Percentiles rank a stretch among this genome's conserved stretches.
Conservation (phyloP, 2,888 invertebrate species). For the Andrena hattorfiana region DNA sequence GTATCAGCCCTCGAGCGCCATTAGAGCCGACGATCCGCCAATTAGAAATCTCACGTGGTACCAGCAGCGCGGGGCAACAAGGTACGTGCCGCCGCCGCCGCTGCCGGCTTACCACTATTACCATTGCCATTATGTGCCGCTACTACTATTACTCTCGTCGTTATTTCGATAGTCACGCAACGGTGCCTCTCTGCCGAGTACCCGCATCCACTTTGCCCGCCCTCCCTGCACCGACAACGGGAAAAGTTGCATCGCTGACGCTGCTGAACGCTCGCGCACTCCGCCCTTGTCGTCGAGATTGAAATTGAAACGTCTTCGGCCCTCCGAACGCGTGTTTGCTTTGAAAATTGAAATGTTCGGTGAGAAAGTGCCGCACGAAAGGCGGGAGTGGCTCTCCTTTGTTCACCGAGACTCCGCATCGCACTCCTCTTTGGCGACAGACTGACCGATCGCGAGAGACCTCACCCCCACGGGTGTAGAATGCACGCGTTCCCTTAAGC, state of each 20-base stretch:
- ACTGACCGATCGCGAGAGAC: neutral
- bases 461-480: neutral
- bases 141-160: conserved; percentile 64
- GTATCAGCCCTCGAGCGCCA: conserved; percentile 58
- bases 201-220: conserved; percentile 55
- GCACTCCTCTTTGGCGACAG: neutral
- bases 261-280: neutral
- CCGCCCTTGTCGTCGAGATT: conserved; percentile 1
- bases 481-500: neutral
- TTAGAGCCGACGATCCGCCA: conserved; percentile 69
- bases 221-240: conserved; percentile 18
- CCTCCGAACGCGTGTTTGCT: neutral
- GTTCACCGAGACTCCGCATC: neutral
- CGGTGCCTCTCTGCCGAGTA: conserved; percentile 33
- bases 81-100: conserved; percentile 50
- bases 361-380: neutral
- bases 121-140: conserved; percentile 63
- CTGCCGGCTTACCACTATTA: conserved; percentile 53
- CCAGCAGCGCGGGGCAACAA: conserved; percentile 45
- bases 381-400: too few species aligned
- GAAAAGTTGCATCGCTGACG: conserved; percentile 35
- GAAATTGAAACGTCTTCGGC: conserved; percentile 13
- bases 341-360: neutral
- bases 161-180: conserved; percentile 72
- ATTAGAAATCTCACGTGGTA: conserved; percentile 69